Evolutionary conservation across 2,888 invertebrate species (phyloP), one percentile per base, ranked within the genome.

Genomic region (Drosophila leonis): DNA sequence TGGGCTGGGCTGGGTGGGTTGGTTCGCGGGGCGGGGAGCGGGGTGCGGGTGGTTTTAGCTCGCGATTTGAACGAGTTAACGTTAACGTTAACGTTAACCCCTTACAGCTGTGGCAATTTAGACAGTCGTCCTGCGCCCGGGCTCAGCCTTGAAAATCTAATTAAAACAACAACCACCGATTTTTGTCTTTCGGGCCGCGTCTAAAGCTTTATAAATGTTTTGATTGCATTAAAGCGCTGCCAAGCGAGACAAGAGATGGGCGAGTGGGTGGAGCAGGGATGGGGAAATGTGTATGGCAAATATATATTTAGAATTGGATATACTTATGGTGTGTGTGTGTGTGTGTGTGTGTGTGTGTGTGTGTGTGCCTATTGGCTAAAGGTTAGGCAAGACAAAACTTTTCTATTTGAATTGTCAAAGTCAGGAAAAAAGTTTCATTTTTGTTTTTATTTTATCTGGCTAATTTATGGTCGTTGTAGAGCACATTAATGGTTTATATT

Each of bases 101-200:
- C 90, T 90, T 80, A 79, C 82, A 82, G 76, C 75, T 82, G 76
- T 85, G 87, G 84, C 89, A 88, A 84, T 82, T 88, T 84, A 88
- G 80, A 82, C 76, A 85, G 71, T 88, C 78, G 75, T 76, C 75
- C 71, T 76, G 66, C 46, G 54, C 55, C 57, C 68, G 72, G 44
- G 71, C 74, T 78, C 65, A 76, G 90, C 75, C 80, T 76, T 80
- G 75, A 51, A 86, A 89, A 90, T 82, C 83, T 88, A 91, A 91
- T 90, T 90, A 90, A 91, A 90, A 87, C 90, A 87, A 90, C 90
- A 87, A 90, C 90, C 88, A 90, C 91, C 88, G 83, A 81, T 80
- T 82, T 76, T 70, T 71, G 75, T 76, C 70, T 74, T 80, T 75
- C 61, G 72, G 60, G 65, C 70, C 61, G 66, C 81, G 78, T 81